Conservation (phyloP, 2,113 vertebrate genomes). For the Sebastes fasciatus region DNA sequence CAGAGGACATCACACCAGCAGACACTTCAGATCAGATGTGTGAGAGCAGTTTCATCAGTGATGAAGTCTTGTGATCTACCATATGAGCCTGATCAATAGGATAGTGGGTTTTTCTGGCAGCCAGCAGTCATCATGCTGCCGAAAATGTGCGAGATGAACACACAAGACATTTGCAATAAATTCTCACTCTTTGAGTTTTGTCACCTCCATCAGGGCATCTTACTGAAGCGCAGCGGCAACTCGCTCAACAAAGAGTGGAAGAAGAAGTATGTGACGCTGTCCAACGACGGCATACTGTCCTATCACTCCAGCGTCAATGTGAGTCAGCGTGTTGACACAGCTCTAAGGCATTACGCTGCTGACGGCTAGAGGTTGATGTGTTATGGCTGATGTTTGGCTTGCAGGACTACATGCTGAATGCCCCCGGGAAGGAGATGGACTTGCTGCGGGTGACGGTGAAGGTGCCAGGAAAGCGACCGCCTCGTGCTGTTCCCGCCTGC, state of each 20-base stretch:
- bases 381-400: slow-evolving; percentile 40
- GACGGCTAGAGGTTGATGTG: slow-evolving; percentile 25
- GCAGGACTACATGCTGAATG: slow-evolving; percentile 94
- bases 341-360: slow-evolving; percentile 11
- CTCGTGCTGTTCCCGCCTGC: slow-evolving; percentile 89
- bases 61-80: slow-evolving; percentile 43
- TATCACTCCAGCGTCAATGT: slow-evolving; percentile 97
- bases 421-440: slow-evolving; percentile 96
- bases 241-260: slow-evolving; percentile 99
- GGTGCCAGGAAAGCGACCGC: slow-evolving; percentile 95
- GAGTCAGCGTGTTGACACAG: slow-evolving; percentile 56
- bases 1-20: slow-evolving; percentile 39
- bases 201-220: slow-evolving; percentile 86
- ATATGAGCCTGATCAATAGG: slow-evolving; percentile 50
- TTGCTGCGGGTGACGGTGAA: slow-evolving; percentile 95
- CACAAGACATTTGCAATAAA: slow-evolving; percentile 33
- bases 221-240: slow-evolving; percentile 95
- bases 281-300: slow-evolving; percentile 92
- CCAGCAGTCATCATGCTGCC: slow-evolving; percentile 12
- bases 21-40: slow-evolving; percentile 30
- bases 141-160: slow-evolving; percentile 47
- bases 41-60: slow-evolving; percentile 47
- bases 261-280: slow-evolving; percentile 96
- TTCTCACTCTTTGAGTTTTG: slow-evolving; percentile 43
- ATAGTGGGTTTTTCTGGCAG: slow-evolving; percentile 57